phyloP scores from a whole-genome alignment of 2,113 vertebrate species.

The Probosciger aterrimus region DNA sequence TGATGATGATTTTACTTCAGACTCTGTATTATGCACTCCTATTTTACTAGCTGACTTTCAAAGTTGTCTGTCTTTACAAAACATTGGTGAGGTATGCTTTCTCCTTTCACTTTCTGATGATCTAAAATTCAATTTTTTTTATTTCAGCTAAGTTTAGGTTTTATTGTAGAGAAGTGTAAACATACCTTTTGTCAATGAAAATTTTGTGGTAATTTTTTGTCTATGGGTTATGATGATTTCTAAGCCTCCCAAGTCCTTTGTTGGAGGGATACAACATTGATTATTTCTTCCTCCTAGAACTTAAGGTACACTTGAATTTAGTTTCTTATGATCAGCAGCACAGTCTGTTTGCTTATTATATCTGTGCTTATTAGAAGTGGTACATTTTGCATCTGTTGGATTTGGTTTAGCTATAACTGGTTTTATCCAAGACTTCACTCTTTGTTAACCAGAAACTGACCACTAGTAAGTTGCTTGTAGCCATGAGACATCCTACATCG shows the following conservation, averaged over 20 bases:
- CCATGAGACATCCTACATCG: neutral
- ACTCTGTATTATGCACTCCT: neutral
- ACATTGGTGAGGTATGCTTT: neutral
- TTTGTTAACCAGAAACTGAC: neutral
- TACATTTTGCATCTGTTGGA: neutral
- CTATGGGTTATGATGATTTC: neutral
- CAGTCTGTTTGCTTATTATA: neutral
- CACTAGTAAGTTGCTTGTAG: neutral
- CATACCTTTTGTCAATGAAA: neutral
- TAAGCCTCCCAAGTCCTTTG: neutral
- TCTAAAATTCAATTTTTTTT: neutral
- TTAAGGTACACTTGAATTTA: neutral
- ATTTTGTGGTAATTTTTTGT: neutral
- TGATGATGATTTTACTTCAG: neutral
- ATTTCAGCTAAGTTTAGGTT: neutral
- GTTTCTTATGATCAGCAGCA: neutral
- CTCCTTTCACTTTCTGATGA: neutral
- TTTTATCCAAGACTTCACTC: neutral
- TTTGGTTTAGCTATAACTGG: neutral
- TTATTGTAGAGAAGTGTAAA: neutral
- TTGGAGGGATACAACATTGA: neutral
- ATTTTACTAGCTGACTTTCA: neutral
- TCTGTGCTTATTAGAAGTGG: neutral
- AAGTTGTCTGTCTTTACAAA: neutral
- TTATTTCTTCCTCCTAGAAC: neutral